phyloP scores from a whole-genome alignment of 64 coral and sea anemone genomes.

The Dendronephthya gigantea region DNA sequence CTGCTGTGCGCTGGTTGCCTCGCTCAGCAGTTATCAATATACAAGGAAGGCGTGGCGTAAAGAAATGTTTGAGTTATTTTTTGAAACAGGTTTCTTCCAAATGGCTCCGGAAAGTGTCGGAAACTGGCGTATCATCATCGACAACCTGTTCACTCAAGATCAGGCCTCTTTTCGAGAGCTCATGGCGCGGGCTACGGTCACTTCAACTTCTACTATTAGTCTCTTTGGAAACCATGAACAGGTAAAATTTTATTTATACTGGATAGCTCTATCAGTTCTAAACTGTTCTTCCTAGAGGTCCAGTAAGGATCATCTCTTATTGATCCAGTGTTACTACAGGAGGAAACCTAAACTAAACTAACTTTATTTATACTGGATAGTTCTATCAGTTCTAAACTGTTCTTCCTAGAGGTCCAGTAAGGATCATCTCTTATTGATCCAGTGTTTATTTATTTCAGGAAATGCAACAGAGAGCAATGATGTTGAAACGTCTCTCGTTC shows the following conservation, averaged over 20 bases:
- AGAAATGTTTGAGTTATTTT: slow-evolving; percentile 78
- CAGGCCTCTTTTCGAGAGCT: slow-evolving; percentile 92
- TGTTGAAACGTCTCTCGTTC: slow-evolving; percentile 78
- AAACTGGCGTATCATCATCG: slow-evolving; percentile 85
- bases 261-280: too few relatives aligned
- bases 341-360: too few relatives aligned
- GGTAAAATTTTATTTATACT: slow-evolving; percentile 15
- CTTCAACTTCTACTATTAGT: slow-evolving; percentile 64
- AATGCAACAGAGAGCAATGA: slow-evolving; percentile 80
- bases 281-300: too few relatives aligned
- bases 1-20: slow-evolving; percentile 82
- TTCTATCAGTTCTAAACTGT: too few relatives aligned
- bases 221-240: slow-evolving; percentile 97
- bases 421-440: too few relatives aligned
- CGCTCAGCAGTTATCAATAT: slow-evolving; percentile 96
- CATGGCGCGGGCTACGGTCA: slow-evolving; percentile 64
- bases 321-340: too few relatives aligned
- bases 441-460: slow-evolving; percentile 40
- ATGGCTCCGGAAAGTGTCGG: slow-evolving; percentile 82
- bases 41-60: slow-evolving; percentile 87
- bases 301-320: too few relatives aligned
- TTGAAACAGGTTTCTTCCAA: slow-evolving; percentile 79
- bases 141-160: slow-evolving; percentile 98
- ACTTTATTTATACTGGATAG: too few relatives aligned
- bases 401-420: too few relatives aligned